Evolutionary conservation across 2,113 vertebrate species (phyloP).

Genomic region (Stigmatopora argus): DNA sequence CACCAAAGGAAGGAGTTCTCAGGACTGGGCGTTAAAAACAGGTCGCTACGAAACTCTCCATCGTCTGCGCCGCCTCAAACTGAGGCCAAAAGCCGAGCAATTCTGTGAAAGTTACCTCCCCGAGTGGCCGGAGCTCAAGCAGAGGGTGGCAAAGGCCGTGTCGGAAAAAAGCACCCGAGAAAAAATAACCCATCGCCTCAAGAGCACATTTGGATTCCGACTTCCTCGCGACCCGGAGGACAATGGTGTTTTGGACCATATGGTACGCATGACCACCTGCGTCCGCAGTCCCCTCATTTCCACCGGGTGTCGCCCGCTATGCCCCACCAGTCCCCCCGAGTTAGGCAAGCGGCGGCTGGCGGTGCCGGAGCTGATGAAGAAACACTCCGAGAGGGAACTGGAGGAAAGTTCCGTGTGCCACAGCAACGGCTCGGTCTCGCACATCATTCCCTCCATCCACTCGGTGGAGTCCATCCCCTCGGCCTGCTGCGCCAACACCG

Average conservation of each 20-base stretch:
- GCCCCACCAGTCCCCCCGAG: constrained; percentile 75
- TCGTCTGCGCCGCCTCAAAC: constrained; percentile 67
- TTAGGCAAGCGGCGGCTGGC: constrained; percentile 74
- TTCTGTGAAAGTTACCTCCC: constrained; percentile 67
- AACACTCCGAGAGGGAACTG: constrained; percentile 37
- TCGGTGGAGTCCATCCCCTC: constrained; percentile 37
- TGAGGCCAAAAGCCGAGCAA: constrained; percentile 71
- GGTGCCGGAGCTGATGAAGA: constrained; percentile 73
- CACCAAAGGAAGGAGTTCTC: constrained; percentile 70
- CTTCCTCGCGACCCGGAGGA: constrained; percentile 70
- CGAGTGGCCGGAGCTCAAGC: constrained; percentile 73
- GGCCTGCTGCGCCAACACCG: constrained; percentile 35
- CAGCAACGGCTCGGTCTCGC: constrained; percentile 32
- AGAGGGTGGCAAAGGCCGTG: constrained; percentile 67
- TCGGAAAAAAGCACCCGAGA: constrained; percentile 53
- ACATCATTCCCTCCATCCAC: constrained; percentile 40
- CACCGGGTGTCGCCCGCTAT: constrained; percentile 78
- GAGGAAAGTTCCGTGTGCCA: constrained; percentile 25
- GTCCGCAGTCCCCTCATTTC: constrained; percentile 78
- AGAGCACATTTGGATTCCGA: constrained; percentile 65
- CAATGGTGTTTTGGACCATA: constrained; percentile 80
- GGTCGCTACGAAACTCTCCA: constrained; percentile 70
- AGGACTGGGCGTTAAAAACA: constrained; percentile 79
- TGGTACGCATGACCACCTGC: constrained; percentile 82
- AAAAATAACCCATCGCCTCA: constrained; percentile 63